These are phyloP conservation scores for Leptinotarsa undecemlineata DNA, from an alignment of 1,140 invertebrate genomes.

Conservation along the genomic window DNA sequence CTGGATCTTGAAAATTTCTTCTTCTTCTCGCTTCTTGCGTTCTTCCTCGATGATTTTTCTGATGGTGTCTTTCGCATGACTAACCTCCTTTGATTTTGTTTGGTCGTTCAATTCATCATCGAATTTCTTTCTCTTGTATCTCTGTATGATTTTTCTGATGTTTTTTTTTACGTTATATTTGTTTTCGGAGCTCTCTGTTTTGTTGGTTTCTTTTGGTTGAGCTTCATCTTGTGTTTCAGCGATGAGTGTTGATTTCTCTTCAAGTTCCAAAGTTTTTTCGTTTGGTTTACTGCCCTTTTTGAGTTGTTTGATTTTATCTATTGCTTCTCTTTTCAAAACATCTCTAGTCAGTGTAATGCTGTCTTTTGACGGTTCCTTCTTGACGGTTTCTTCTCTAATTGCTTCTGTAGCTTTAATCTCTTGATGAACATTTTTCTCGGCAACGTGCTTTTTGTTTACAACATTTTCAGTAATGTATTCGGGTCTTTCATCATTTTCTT, in stretches of 20 bases:
- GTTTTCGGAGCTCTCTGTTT: slow-evolving; percentile 32
- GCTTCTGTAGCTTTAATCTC: no score
- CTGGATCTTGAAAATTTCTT: slow-evolving; percentile 48
- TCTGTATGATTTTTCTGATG: slow-evolving; percentile 48
- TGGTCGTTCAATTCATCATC: slow-evolving; percentile 30
- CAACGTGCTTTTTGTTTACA: no score
- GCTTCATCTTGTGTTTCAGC: slow-evolving; percentile 19
- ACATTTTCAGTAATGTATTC: background rate
- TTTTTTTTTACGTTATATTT: slow-evolving; percentile 41
- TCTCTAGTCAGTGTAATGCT: background rate
- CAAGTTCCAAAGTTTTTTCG: slow-evolving; percentile 5
- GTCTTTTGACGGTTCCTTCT: background rate
- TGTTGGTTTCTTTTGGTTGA: background rate
- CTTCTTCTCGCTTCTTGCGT: slow-evolving; percentile 41
- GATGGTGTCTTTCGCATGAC: slow-evolving; percentile 38
- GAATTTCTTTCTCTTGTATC: slow-evolving; percentile 43
- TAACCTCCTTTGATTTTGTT: slow-evolving; percentile 28
- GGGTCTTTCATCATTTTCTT: background rate
- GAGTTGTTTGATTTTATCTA: background rate
- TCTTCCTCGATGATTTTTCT: slow-evolving; percentile 44
- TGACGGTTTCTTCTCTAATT: no score
- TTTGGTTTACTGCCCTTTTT: slow-evolving; percentile 4
- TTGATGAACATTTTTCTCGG: no score
- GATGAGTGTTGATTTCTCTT: background rate
- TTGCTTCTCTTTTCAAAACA: background rate